Percentiles rank a stretch among this genome's conserved stretches.
phyloP scores from a whole-genome alignment of 2,113 vertebrate genomes.

The Cololabis saira region DNA sequence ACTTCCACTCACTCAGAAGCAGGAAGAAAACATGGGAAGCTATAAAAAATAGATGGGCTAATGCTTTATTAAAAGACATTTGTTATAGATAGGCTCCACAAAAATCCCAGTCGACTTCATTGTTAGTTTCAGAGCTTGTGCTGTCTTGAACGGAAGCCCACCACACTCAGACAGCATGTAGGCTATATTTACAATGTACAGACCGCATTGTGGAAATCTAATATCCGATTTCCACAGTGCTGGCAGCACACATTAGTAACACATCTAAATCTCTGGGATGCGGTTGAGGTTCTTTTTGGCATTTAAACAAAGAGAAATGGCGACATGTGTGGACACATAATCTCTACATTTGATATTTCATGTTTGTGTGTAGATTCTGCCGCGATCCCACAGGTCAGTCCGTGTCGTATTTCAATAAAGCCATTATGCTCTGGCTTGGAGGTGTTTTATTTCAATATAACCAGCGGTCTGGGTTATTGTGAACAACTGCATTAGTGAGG shows the following conservation, averaged over 20 bases:
- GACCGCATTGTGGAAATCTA: constrained; percentile 4
- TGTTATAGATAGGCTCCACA: constrained; percentile 75
- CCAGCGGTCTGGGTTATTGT: constrained; percentile 51
- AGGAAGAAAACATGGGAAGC: constrained; percentile 64
- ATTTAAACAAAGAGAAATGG: background rate
- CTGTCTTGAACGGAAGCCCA: constrained; percentile 23
- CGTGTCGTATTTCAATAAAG: constrained; percentile 46
- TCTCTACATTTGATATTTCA: constrained; percentile 22
- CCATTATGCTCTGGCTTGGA: constrained; percentile 42
- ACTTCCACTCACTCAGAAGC: constrained; percentile 50
- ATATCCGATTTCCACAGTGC: constrained; percentile 13
- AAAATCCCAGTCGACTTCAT: constrained; percentile 52
- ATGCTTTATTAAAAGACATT: constrained; percentile 77
- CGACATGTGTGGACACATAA: background rate
- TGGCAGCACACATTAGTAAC: constrained; percentile 5
- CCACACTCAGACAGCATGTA: background rate
- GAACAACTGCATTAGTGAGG: constrained; percentile 64
- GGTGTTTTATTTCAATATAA: constrained; percentile 51
- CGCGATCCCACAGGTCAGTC: constrained; percentile 36
- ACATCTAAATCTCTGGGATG: constrained; percentile 21
- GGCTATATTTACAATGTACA: background rate
- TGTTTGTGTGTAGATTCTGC: constrained; percentile 34
- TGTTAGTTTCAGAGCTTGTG: constrained; percentile 36
- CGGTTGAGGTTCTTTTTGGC: background rate
- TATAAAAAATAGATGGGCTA: constrained; percentile 72